A percentile compares a stretch with the other conserved stretches of the same genome.
phyloP scores from a whole-genome alignment of 2,797 vertebrate species.

The Myripristis jacobus region DNA sequence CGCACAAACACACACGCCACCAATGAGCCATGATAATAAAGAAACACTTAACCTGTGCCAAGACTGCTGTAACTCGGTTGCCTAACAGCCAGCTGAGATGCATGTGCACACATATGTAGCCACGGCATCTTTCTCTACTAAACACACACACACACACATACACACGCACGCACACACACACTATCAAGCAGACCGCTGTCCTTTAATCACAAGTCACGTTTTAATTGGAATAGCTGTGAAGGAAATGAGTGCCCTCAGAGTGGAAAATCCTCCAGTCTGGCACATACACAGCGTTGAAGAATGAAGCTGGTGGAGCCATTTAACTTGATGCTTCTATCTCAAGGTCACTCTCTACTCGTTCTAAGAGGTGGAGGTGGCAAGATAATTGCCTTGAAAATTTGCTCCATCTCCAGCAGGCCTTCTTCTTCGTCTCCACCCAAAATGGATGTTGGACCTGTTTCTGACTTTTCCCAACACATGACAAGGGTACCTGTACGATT shows the following conservation, averaged over 20 bases:
- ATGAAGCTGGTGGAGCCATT: constrained; percentile 44
- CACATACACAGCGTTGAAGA: constrained; percentile 21
- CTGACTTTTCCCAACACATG: background rate
- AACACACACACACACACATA: constrained; percentile 16
- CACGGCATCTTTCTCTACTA: background rate
- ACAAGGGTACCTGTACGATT: no score
- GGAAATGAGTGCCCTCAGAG: constrained; percentile 43
- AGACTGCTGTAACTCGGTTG: background rate
- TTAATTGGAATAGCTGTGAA: constrained; percentile 72
- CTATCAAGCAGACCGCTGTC: constrained; percentile 46
- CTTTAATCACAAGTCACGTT: constrained; percentile 69
- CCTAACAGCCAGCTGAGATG: background rate
- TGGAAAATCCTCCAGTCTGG: constrained; percentile 52
- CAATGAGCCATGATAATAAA: constrained; percentile 24
- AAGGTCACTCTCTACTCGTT: constrained; percentile 47
- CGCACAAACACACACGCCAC: constrained; percentile 22
- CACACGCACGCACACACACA: constrained; percentile 20
- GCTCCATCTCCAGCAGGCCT: constrained; percentile 2
- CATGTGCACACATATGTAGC: constrained; percentile 3
- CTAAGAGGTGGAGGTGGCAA: constrained; percentile 28
- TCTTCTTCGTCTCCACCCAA: constrained; percentile 1
- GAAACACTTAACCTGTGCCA: constrained; percentile 5
- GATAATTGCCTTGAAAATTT: constrained; percentile 26
- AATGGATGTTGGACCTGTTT: background rate
- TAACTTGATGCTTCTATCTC: constrained; percentile 43